Conservation (phyloP, 2,888 invertebrate genomes). For the Syritta pipiens region DNA sequence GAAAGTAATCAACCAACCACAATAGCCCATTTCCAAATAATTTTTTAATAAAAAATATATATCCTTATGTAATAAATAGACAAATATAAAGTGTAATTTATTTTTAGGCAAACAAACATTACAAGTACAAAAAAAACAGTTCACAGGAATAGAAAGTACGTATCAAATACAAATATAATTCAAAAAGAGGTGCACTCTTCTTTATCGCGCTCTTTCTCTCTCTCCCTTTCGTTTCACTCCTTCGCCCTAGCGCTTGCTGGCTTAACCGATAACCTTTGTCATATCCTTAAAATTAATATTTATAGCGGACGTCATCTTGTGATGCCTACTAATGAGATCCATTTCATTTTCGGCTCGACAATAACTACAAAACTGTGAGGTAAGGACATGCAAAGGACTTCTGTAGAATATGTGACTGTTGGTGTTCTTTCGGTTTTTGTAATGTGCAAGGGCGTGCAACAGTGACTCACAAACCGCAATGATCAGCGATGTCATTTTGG, state of each 20-base stretch:
- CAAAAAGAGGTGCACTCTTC: no score
- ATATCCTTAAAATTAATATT: slow-evolving; percentile 76
- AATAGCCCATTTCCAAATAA: no score
- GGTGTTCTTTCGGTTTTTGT: slow-evolving; percentile 83
- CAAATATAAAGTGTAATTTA: slow-evolving; percentile 4
- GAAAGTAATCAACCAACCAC: no score
- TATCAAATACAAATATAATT: background rate
- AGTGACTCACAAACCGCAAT: slow-evolving; percentile 82
- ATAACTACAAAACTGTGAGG: slow-evolving; percentile 85
- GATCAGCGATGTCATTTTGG: slow-evolving; percentile 80
- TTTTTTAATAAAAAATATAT: no score
- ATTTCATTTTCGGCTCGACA: slow-evolving; percentile 84
- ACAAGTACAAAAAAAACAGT: slow-evolving; percentile 12
- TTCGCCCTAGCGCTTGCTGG: no score
- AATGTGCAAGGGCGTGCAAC: slow-evolving; percentile 86
- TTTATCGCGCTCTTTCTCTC: no score
- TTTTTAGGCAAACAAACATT: slow-evolving; percentile 44
- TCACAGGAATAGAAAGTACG: background rate
- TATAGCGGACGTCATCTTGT: slow-evolving; percentile 81
- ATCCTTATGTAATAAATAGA: slow-evolving; percentile 42
- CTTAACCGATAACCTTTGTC: slow-evolving; percentile 73
- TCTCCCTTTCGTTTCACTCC: no score
- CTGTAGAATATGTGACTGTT: slow-evolving; percentile 83
- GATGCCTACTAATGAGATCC: slow-evolving; percentile 83
- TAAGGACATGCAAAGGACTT: slow-evolving; percentile 85